phyloP scores from a whole-genome alignment of 2,113 vertebrate species.

The Alaudala cheleensis region DNA sequence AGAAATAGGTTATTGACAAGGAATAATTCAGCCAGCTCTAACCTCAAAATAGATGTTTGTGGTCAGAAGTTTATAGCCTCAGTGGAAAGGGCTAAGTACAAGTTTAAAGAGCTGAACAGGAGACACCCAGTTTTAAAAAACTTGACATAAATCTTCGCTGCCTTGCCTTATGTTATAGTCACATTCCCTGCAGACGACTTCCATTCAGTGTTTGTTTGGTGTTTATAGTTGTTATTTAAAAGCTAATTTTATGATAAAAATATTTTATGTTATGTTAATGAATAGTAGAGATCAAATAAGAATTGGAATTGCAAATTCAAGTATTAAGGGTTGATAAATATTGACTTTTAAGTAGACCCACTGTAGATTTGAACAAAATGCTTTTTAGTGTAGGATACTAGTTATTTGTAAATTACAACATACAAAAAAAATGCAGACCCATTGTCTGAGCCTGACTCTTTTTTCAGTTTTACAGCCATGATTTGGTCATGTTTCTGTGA shows the following conservation, averaged over 20 bases:
- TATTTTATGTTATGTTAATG: slow-evolving; percentile 9
- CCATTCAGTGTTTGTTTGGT: neutral
- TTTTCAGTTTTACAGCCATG: neutral
- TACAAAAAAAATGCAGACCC: neutral
- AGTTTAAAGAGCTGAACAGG: neutral
- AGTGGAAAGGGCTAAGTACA: neutral
- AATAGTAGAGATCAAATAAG: slow-evolving; percentile 37
- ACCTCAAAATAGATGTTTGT: slow-evolving; percentile 19
- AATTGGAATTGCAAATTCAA: slow-evolving; percentile 38
- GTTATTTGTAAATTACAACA: neutral
- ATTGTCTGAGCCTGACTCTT: neutral
- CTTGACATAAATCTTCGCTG: neutral
- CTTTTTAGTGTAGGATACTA: neutral
- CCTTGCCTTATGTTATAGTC: neutral
- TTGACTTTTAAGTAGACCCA: slow-evolving; percentile 19
- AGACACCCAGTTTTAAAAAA: slow-evolving; percentile 17
- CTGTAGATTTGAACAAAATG: slow-evolving; percentile 24
- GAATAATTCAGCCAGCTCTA: slow-evolving; percentile 8
- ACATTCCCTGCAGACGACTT: neutral
- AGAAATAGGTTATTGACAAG: slow-evolving; percentile 4
- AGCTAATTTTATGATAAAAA: neutral
- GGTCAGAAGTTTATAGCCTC: neutral
- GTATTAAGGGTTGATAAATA: slow-evolving; percentile 45
- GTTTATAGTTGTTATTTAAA: neutral
- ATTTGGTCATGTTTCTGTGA: neutral